phyloP scores from a whole-genome alignment of 2,888 invertebrate genomes.

The Tiliacea citrago region DNA sequence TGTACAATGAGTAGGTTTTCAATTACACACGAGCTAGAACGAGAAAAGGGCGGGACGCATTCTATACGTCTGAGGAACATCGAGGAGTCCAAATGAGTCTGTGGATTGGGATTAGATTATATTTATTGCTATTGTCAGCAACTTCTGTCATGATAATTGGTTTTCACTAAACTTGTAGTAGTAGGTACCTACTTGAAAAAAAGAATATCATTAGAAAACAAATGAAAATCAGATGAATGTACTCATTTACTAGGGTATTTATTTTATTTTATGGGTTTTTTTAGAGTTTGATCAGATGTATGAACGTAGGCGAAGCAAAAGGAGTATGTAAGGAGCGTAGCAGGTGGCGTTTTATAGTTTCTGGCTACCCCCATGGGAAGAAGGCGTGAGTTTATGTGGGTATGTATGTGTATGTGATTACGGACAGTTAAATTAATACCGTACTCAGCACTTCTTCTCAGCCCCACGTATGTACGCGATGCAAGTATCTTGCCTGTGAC shows the following conservation, averaged over 20 bases:
- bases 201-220: neutral
- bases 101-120: constrained; percentile 61
- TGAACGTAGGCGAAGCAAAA: too few relatives aligned
- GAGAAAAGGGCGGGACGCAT: constrained; percentile 77
- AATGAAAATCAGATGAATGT: neutral
- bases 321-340: too few relatives aligned
- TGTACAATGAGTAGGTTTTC: constrained; percentile 75
- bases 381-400: too few relatives aligned
- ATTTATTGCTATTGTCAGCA: constrained; percentile 59
- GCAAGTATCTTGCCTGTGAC: too few relatives aligned
- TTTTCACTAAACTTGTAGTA: constrained; percentile 2
- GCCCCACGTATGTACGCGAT: too few relatives aligned
- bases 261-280: neutral
- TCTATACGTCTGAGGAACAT: constrained; percentile 61
- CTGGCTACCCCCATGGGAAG: too few relatives aligned
- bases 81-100: constrained; percentile 58
- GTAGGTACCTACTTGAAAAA: neutral
- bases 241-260: neutral
- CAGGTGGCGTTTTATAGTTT: too few relatives aligned
- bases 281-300: neutral
- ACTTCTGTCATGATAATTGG: constrained; percentile 51
- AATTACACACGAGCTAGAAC: constrained; percentile 76
- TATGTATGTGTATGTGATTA: neutral
- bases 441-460: too few relatives aligned
- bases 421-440: neutral